phyloP scores from a whole-genome alignment of 2,888 invertebrate genomes.

The Ecliptopera silaceata region DNA sequence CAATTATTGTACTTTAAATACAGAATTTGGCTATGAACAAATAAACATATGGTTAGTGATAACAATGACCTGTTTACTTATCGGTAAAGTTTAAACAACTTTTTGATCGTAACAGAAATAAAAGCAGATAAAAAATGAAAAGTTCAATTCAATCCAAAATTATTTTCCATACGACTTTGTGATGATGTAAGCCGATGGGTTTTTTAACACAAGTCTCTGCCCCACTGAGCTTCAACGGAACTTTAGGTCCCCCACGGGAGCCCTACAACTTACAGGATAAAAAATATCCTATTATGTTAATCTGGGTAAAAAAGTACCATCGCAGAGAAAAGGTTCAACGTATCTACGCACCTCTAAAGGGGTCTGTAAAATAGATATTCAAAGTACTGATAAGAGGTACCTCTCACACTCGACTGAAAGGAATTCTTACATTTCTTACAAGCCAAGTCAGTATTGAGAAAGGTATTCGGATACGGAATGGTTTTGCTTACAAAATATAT shows the following conservation, averaged over 20 bases:
- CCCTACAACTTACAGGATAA: constrained; percentile 56
- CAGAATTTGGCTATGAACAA: too few species aligned
- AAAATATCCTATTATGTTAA: constrained; percentile 63
- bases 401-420: constrained; percentile 21
- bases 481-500: too few species aligned
- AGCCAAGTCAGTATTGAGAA: background rate
- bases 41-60: too few species aligned
- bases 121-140: background rate
- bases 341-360: constrained; percentile 50
- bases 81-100: too few species aligned
- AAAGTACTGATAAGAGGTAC: constrained; percentile 43
- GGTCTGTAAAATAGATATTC: constrained; percentile 48
- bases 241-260: constrained; percentile 57
- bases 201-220: constrained; percentile 47
- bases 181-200: constrained; percentile 47
- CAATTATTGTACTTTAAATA: too few species aligned
- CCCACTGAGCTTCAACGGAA: constrained; percentile 46
- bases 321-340: constrained; percentile 48
- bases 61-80: too few species aligned
- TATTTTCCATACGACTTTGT: constrained; percentile 28
- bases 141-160: constrained; percentile 17
- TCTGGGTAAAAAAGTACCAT: constrained; percentile 50
- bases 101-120: too few species aligned
- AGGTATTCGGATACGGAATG: background rate
- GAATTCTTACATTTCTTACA: background rate